phyloP scores from a whole-genome alignment of 2,113 vertebrate genomes.

The Agapornis roseicollis region DNA sequence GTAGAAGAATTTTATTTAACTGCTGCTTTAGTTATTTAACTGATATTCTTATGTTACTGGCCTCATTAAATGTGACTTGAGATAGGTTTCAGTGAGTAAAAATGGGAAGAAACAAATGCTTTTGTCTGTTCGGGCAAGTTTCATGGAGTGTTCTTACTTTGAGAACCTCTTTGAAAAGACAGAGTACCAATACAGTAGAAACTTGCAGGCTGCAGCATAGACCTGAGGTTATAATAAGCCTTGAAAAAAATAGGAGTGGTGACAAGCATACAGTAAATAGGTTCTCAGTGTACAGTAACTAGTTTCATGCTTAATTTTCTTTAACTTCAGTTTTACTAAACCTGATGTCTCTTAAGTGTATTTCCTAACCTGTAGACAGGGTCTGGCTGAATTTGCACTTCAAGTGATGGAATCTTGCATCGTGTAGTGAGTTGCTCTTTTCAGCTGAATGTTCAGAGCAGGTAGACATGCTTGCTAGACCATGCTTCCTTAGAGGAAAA shows the following conservation, averaged over 20 bases:
- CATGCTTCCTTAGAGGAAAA: constrained; percentile 31
- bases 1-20: not conserved
- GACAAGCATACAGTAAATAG: not conserved
- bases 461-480: not conserved
- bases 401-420: not conserved
- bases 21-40: not conserved
- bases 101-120: not conserved
- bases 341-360: fast-evolving
- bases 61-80: not conserved
- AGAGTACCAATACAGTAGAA: not conserved
- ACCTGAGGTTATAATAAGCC: not conserved
- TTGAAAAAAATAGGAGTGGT: not conserved
- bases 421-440: not conserved
- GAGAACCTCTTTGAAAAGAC: not conserved
- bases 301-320: not conserved
- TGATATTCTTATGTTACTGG: not conserved
- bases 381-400: not conserved
- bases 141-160: not conserved
- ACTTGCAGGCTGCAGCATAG: not conserved
- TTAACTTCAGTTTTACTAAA: not conserved
- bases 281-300: not conserved
- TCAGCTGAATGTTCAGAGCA: not conserved
- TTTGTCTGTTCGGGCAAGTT: not conserved
- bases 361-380: fast-evolving
- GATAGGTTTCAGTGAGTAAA: not conserved